phyloP scores from a whole-genome alignment of 2,797 vertebrate genomes.

The Calcarius lapponicus region DNA sequence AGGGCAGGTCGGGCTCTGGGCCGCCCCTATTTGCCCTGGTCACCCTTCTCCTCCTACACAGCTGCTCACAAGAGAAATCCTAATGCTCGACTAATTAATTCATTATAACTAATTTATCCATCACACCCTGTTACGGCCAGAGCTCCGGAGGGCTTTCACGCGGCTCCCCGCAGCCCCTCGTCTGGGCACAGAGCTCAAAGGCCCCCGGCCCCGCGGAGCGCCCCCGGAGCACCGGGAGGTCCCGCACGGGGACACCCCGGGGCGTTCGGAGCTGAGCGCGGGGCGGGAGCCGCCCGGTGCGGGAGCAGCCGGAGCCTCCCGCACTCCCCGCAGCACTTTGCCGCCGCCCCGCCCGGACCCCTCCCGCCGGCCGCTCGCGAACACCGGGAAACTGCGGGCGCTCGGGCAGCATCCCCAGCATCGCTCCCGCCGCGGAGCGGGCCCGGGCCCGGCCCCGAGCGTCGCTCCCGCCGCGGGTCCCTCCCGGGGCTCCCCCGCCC shows the following conservation, averaged over 20 bases:
- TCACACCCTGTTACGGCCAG: neutral
- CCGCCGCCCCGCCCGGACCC: neutral
- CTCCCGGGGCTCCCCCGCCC: neutral
- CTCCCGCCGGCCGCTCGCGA: neutral
- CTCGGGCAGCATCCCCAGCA: neutral
- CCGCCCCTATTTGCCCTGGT: neutral
- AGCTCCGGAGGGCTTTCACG: neutral
- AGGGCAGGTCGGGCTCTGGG: neutral
- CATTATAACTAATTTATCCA: neutral
- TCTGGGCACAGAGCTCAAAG: neutral
- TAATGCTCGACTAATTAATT: neutral
- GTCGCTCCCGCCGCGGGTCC: neutral
- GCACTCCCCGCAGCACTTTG: neutral
- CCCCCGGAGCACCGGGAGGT: neutral
- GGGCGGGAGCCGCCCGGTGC: neutral
- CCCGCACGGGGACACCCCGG: no score
- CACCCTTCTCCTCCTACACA: neutral
- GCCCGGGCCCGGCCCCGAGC: neutral
- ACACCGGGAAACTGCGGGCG: neutral
- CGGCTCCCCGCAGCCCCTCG: neutral
- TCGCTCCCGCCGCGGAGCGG: no score
- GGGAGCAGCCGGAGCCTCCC: neutral
- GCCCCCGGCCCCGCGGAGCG: neutral
- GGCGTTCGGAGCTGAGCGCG: rapidly evolving
- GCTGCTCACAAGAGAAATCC: neutral